These are phyloP conservation scores for Malurus leucopterus DNA, from an alignment of 2,797 vertebrate species.

Conservation along the genomic window DNA sequence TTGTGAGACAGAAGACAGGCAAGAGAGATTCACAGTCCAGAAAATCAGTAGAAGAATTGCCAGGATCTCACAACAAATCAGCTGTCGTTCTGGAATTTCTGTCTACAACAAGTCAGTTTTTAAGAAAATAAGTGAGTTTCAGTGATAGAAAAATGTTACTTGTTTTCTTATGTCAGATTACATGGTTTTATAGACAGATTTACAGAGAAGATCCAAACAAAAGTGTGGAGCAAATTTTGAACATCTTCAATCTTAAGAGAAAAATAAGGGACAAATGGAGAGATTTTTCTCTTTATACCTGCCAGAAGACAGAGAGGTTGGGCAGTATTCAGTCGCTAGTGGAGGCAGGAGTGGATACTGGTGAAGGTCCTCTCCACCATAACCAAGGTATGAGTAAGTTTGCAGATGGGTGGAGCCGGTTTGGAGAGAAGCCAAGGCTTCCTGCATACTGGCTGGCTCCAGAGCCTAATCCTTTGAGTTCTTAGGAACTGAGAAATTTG, in stretches of 20 bases:
- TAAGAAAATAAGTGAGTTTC: not conserved
- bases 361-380: not conserved
- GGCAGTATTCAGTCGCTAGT: not conserved
- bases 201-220: not conserved
- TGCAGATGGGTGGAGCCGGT: not conserved
- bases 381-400: not conserved
- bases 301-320: not conserved
- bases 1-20: not conserved
- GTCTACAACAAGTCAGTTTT: not conserved
- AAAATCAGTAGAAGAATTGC: not conserved
- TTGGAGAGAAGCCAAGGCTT: not conserved
- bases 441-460: not conserved
- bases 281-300: not conserved
- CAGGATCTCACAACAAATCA: not conserved
- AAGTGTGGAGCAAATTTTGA: not conserved
- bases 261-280: not conserved
- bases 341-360: not conserved
- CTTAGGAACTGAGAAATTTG: not conserved
- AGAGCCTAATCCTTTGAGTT: not conserved
- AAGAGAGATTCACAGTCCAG: not conserved
- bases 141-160: not conserved
- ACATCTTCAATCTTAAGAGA: not conserved
- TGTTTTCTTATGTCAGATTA: not conserved
- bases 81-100: not conserved
- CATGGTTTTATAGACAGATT: not conserved